Evolutionary conservation across 2,113 vertebrate species (phyloP), one percentile per base, ranked within the genome.

Genomic region (Mesoclemmys tuberculata): DNA sequence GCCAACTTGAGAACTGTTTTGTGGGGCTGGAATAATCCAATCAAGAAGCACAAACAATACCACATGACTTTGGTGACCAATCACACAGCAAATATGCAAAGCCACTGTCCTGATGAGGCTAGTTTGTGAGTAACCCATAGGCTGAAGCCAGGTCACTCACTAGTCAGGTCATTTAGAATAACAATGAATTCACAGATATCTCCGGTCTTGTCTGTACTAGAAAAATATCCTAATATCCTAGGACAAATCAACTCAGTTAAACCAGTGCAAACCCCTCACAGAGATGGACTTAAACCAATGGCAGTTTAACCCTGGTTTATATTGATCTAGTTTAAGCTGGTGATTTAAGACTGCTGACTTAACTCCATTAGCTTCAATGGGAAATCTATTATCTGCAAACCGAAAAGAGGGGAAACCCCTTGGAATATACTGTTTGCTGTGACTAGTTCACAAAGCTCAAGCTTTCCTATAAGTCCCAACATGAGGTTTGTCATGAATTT

Each of bases 381-480:
- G 22, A 9, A 44, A 44, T 26, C 38, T 75, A 24, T 75, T 41
- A 75, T 44, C 46, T 75, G 74, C 74, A 75, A 44, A 56, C 5
- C 56, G 38, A 44, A 52, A 82, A 26, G 0, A 4, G 19, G 21
- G 1, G 31, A 61, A 18, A 13, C 14, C 35, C 38, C n/a, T 38
- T 38, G 18, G 68, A 22, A n/a, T 74, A 24, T 38, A 74, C 41
- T 11, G 54, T 52, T 79, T 1, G 1, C 44, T 48, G 1, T 21
- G 38, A 46, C 12, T 24, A 46, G 10, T 75, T 68, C 35, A 9
- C 80, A n/a, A 74, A 48, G 21, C 35, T 56, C 80, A 80, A 46
- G 58, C 52, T 74, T 87, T 31, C 58, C 26, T 78, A 49, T 35
- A 1, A 0, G 0, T 27, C 49, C 44, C 77, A 13, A 46, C 6